A percentile compares a stretch with the other conserved stretches of the same genome.
These are phyloP conservation scores for Catharus minimus DNA, from an alignment of 2,113 vertebrate species.

Conservation along the genomic window DNA sequence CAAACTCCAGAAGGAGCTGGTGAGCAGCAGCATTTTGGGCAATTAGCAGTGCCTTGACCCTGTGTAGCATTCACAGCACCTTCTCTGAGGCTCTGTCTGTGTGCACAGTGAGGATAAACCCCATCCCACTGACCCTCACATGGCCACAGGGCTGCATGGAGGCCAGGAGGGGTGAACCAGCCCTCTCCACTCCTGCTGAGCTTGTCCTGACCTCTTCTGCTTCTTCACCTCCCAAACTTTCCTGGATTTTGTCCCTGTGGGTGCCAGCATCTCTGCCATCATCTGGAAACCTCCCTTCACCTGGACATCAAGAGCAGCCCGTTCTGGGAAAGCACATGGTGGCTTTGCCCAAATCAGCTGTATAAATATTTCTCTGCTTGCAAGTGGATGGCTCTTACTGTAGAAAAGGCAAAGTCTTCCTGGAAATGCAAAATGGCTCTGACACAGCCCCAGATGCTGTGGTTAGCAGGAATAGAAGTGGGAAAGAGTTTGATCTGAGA, in stretches of 20 bases:
- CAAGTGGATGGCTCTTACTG: conserved; percentile 31
- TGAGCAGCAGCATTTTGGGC: neutral
- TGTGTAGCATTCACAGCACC: neutral
- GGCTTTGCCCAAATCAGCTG: conserved; percentile 48
- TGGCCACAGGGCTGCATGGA: neutral
- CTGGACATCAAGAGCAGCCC: neutral
- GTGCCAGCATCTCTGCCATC: neutral
- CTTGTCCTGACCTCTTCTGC: neutral
- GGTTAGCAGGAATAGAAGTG: conserved; percentile 61
- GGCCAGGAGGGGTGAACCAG: neutral
- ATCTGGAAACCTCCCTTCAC: conserved; percentile 13
- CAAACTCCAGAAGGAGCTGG: neutral
- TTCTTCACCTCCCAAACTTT: neutral
- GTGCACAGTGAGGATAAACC: neutral
- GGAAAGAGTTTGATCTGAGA: conserved; percentile 51
- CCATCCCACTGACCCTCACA: neutral
- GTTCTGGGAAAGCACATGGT: conserved; percentile 42
- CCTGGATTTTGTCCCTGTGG: neutral
- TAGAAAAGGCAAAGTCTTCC: conserved; percentile 47
- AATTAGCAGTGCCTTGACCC: neutral
- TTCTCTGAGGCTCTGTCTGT: neutral
- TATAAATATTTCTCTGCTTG: conserved; percentile 22
- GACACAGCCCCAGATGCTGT: conserved; percentile 64
- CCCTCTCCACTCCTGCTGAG: neutral
- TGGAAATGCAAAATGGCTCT: conserved; percentile 46